These are phyloP conservation scores for Pseudolycoriella hygida DNA, from an alignment of 2,888 invertebrate species.

Conservation along the genomic window DNA sequence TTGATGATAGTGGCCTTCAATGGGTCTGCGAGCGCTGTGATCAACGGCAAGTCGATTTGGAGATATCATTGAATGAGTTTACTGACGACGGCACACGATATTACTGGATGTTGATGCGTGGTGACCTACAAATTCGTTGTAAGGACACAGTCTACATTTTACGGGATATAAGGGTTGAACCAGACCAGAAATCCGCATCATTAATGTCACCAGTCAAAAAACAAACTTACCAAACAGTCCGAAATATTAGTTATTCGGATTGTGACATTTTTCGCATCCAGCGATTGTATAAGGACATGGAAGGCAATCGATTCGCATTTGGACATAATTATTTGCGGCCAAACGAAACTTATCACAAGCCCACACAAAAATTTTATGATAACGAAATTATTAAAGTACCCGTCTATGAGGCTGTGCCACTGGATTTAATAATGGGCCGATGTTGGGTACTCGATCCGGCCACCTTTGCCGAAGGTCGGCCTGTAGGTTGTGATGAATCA, in stretches of 20 bases:
- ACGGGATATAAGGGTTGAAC: too few relatives aligned
- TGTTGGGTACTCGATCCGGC: constrained; percentile 92
- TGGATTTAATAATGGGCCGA: constrained; percentile 88
- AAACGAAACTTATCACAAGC: constrained; percentile 94
- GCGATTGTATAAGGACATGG: constrained; percentile 79
- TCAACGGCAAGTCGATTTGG: too few relatives aligned
- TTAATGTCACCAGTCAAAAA: constrained; percentile 35
- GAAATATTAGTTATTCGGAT: constrained; percentile 61
- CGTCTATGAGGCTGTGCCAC: constrained; percentile 87
- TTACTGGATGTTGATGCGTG: too few relatives aligned
- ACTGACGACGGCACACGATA: too few relatives aligned
- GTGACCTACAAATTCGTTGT: too few relatives aligned
- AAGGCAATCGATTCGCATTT: constrained; percentile 78
- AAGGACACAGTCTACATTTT: too few relatives aligned
- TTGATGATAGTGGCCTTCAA: too few relatives aligned
- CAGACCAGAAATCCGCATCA: too few relatives aligned
- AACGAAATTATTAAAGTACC: constrained; percentile 93
- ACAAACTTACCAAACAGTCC: constrained; percentile 74
- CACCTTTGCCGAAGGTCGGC: constrained; percentile 81
- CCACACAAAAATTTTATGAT: constrained; percentile 79
- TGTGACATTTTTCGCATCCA: constrained; percentile 90
- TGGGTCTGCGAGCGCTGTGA: too few relatives aligned
- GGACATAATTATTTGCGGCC: constrained; percentile 93
- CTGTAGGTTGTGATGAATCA: constrained; percentile 61
- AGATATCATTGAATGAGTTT: too few relatives aligned